Evolutionary conservation across 2,797 vertebrate genomes (phyloP).

Genomic region (Tragopan temminckii): DNA sequence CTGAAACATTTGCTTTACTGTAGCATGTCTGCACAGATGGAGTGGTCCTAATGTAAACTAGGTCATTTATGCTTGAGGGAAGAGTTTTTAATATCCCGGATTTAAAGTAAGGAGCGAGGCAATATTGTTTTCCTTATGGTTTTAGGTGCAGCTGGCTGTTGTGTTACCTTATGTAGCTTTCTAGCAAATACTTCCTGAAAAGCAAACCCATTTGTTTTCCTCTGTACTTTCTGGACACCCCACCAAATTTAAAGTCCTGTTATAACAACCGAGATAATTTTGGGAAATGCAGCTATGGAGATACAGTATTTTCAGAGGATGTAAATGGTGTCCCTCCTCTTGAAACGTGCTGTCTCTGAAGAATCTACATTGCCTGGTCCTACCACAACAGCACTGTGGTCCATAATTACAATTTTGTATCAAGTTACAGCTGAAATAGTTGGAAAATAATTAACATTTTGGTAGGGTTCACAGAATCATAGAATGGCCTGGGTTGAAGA

Average conservation of each 20-base stretch:
- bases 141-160: not conserved
- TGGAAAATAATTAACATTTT: not conserved
- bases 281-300: not conserved
- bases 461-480: not conserved
- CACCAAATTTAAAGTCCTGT: not conserved
- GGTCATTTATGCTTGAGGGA: not conserved
- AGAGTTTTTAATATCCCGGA: not conserved
- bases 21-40: not conserved
- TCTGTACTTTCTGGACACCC: not conserved
- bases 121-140: not conserved
- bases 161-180: not conserved
- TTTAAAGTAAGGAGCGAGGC: not conserved
- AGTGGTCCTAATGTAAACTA: conserved; percentile 7
- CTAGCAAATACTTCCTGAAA: not conserved
- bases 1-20: not conserved
- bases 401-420: not conserved
- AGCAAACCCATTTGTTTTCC: not conserved
- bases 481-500: too few species aligned
- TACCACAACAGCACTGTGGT: not conserved
- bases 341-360: not conserved
- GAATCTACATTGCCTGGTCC: not conserved
- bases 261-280: not conserved
- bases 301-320: not conserved
- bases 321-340: fast-evolving
- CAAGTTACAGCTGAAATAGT: not conserved